Base-by-base conservation (phyloP, 2,888 invertebrate genomes). In the Liposcelis brunnea region DNA sequence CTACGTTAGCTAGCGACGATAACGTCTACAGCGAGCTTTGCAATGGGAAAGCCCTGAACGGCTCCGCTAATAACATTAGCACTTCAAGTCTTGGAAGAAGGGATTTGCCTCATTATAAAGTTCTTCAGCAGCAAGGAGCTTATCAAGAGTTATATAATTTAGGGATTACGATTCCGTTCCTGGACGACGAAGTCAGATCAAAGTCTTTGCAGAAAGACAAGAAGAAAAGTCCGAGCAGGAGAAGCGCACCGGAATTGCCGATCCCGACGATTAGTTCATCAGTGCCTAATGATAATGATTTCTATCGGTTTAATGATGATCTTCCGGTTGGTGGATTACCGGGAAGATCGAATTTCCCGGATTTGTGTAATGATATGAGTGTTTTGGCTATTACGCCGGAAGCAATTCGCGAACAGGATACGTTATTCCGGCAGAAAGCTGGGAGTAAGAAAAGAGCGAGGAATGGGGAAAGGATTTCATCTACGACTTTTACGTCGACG, bases 401-500 rank as follows among this genome's bases (percentile, higher is more conserved):
- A 3, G 67, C 68, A 48, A 62, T 55, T 50, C 57, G 58, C 42
- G 66, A 65, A 50, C 66, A 67, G 48, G 56, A 60, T 18, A 53
- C 67, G 34, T 63, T 66, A 50, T 62, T 67, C 2, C 45, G 67
- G 50, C 61, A 55, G 49, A 53, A 49, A 46, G 50, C 46, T 40
- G 44, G 42, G 35, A 43, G 47, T 21, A 46, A 46, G 53, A 48
- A 62, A 59, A 52, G 65, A 64, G 56, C 50, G 53, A 52, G 47
- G 53, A 43, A 50, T 53, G 48, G 48, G 48, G 31, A 40, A 19
- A 40, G 49, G 54, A 33, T 46, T 48, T 33, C 48, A 43, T 36
- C 37, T 7, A 66, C 67, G 10, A 67, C 65, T 12, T 67, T 65
- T 5, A 66, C 65, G 2, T 68, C 67, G 18, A 52, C 66, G 55